phyloP scores from a whole-genome alignment of 2,113 vertebrate genomes.

The Cranoglanis bouderius region DNA sequence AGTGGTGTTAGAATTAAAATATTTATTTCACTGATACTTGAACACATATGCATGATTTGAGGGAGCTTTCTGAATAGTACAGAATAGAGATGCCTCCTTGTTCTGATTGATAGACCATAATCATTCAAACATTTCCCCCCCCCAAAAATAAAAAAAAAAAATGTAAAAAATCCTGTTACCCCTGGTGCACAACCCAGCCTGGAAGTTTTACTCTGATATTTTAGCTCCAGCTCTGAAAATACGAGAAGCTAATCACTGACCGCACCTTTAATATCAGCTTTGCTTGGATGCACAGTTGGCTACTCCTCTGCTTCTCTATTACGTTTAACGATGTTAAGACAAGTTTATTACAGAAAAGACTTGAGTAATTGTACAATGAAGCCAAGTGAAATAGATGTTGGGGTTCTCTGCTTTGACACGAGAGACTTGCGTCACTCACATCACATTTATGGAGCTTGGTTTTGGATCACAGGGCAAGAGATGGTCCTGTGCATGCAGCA shows the following conservation, averaged over 20 bases:
- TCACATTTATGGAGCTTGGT: background rate
- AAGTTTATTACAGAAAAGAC: background rate
- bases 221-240: background rate
- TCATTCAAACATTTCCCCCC: too few species aligned
- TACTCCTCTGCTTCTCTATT: background rate
- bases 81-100: too few species aligned
- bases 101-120: too few species aligned
- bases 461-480: background rate
- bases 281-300: background rate
- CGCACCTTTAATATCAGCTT: background rate
- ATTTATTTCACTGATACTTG: too few species aligned
- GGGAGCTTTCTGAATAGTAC: too few species aligned
- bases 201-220: background rate
- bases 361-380: background rate
- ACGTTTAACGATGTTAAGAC: background rate
- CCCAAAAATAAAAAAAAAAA: too few species aligned
- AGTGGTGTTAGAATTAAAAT: too few species aligned
- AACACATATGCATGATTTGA: too few species aligned
- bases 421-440: background rate
- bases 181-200: background rate
- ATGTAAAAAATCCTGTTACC: background rate
- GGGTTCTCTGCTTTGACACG: background rate
- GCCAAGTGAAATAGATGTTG: conserved; percentile 10
- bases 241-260: background rate
- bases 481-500: background rate